These are phyloP conservation scores for Hippocampus kuda DNA, from an alignment of 2,797 vertebrate genomes.

Conservation along the genomic window DNA sequence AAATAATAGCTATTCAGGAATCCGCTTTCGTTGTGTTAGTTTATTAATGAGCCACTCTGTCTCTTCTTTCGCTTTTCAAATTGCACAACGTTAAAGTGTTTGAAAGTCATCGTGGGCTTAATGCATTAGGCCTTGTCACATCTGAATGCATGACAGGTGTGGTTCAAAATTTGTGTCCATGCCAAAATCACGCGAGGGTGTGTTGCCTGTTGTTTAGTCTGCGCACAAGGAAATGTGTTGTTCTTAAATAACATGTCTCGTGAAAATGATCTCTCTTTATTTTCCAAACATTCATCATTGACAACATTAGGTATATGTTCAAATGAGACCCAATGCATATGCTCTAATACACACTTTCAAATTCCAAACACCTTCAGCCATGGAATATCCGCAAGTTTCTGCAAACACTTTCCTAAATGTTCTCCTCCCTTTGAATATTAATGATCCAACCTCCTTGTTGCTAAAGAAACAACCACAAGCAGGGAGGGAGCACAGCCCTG, in stretches of 20 bases:
- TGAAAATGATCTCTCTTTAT: background rate
- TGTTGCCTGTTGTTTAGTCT: background rate
- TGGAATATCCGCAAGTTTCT: slow-evolving; percentile 9
- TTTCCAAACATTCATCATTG: background rate
- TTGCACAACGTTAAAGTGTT: background rate
- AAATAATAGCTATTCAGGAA: slow-evolving; percentile 15
- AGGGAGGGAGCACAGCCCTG: slow-evolving; percentile 39
- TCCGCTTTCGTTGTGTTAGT: background rate
- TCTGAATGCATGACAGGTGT: slow-evolving; percentile 8
- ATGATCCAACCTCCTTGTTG: slow-evolving; percentile 43
- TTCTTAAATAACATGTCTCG: background rate
- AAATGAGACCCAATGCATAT: background rate
- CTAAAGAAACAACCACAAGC: slow-evolving; percentile 47
- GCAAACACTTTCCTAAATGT: slow-evolving; percentile 24
- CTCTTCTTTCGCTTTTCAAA: background rate
- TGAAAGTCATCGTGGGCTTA: background rate
- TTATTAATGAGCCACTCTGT: slow-evolving; percentile 9
- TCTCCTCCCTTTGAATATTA: slow-evolving; percentile 15
- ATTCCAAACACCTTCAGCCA: slow-evolving; percentile 9
- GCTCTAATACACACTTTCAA: slow-evolving; percentile 10
- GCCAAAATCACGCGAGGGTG: background rate
- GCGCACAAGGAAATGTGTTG: background rate
- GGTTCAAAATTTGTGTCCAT: slow-evolving; percentile 9
- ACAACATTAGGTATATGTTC: background rate
- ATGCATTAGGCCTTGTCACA: background rate